Percentiles rank a stretch among this genome's conserved stretches.
Conservation (phyloP, 2,797 vertebrate genomes). For the Amblyopsis hoosieri region DNA sequence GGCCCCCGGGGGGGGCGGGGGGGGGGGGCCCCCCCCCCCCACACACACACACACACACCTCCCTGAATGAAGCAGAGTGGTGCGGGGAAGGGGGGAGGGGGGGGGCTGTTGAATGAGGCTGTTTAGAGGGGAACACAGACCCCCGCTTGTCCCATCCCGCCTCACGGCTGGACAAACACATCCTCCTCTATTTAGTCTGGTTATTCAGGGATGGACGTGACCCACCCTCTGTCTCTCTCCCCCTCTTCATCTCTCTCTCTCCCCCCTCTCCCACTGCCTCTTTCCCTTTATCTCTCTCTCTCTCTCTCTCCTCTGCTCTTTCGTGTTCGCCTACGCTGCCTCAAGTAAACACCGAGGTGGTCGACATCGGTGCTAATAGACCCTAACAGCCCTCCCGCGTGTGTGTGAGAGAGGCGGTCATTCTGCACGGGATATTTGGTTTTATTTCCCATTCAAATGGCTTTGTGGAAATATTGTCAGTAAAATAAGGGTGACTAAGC, state of each 20-base stretch:
- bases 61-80: constrained; percentile 73
- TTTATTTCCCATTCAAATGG: no score
- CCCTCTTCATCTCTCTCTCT: constrained; percentile 42
- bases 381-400: no score
- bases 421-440: no score
- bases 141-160: constrained; percentile 72
- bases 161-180: constrained; percentile 78
- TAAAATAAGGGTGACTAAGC: no score
- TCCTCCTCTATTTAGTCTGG: constrained; percentile 70
- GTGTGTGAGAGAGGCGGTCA: no score
- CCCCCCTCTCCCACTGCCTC: no score
- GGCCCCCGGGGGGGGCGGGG: no score
- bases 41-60: constrained; percentile 71
- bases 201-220: constrained; percentile 70
- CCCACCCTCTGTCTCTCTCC: constrained; percentile 46
- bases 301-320: no score
- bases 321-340: no score
- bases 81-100: constrained; percentile 62
- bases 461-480: no score
- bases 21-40: constrained; percentile 70
- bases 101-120: constrained; percentile 67
- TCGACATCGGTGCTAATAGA: no score
- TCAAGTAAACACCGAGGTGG: no score
- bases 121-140: constrained; percentile 76
- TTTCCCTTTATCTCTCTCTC: neutral